phyloP scores from a whole-genome alignment of 53 echinoderm and acorn worm species.

The Stichopus horrens region DNA sequence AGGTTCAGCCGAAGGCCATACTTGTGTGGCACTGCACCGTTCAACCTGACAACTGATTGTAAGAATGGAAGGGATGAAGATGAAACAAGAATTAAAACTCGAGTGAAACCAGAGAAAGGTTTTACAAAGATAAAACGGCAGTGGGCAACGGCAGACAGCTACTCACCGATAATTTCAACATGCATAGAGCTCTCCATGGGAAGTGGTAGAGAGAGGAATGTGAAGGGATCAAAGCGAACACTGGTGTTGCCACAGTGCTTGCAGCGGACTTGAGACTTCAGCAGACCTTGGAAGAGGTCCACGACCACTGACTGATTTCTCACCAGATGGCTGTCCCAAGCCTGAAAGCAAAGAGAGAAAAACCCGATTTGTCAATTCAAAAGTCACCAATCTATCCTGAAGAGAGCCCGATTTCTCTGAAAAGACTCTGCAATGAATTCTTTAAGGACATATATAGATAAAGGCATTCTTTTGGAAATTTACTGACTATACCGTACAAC shows the following conservation, averaged over 20 bases:
- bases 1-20: constrained; percentile 93
- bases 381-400: no score
- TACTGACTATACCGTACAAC: no score
- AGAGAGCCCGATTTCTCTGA: no score
- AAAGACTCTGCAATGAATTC: no score
- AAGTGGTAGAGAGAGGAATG: constrained; percentile 92
- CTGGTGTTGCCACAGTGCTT: constrained; percentile 93
- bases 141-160: not conserved
- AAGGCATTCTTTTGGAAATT: no score
- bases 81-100: not conserved
- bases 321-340: constrained; percentile 94
- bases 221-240: constrained; percentile 98
- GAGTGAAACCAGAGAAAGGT: no score
- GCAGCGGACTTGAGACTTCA: constrained; percentile 96
- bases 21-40: constrained; percentile 88
- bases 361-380: not conserved
- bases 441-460: no score
- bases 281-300: constrained; percentile 93
- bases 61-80: not conserved
- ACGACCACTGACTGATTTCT: constrained; percentile 94
- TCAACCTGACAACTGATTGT: constrained; percentile 77
- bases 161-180: constrained; percentile 95
- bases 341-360: constrained; percentile 57
- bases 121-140: not conserved
- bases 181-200: constrained; percentile 99